Percentiles rank a stretch among this genome's conserved stretches.
Conservation (phyloP, 2,797 vertebrate species). For the Pseudochirops corinnae region DNA sequence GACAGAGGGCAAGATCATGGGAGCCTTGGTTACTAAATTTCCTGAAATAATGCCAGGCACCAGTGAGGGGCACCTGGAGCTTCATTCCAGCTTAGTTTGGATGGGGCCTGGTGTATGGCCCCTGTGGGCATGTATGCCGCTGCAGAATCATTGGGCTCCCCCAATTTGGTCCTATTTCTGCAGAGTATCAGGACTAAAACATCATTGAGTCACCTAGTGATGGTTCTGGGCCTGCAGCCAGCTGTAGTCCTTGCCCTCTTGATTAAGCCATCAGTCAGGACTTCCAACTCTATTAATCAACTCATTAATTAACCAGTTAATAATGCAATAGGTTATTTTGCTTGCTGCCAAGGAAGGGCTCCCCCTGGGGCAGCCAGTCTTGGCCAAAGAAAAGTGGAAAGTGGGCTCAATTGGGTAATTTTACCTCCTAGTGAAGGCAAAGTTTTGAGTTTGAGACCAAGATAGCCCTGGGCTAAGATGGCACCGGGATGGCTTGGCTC, state of each 20-base stretch:
- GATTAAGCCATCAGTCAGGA: slow-evolving; percentile 56
- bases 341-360: slow-evolving; percentile 40
- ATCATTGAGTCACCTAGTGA: slow-evolving; percentile 12
- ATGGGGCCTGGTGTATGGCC: background rate
- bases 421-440: background rate
- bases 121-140: background rate
- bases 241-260: slow-evolving; percentile 17
- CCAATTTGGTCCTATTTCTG: slow-evolving; percentile 18
- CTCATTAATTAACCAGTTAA: slow-evolving; percentile 50
- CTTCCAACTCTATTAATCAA: slow-evolving; percentile 41
- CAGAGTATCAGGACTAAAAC: slow-evolving; percentile 31
- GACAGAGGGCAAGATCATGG: background rate
- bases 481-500: background rate
- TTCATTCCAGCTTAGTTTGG: background rate
- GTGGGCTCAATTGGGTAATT: background rate
- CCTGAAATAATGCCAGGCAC: background rate
- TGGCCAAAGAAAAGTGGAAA: slow-evolving; percentile 22
- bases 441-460: background rate
- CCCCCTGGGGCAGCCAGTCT: background rate
- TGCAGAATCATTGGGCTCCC: background rate
- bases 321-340: slow-evolving; percentile 42
- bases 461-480: background rate
- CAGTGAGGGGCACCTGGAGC: background rate
- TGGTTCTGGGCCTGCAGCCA: slow-evolving; percentile 18
- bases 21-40: background rate